Conservation (phyloP, 2,113 vertebrate genomes). For the Cygnus buccinator region DNA sequence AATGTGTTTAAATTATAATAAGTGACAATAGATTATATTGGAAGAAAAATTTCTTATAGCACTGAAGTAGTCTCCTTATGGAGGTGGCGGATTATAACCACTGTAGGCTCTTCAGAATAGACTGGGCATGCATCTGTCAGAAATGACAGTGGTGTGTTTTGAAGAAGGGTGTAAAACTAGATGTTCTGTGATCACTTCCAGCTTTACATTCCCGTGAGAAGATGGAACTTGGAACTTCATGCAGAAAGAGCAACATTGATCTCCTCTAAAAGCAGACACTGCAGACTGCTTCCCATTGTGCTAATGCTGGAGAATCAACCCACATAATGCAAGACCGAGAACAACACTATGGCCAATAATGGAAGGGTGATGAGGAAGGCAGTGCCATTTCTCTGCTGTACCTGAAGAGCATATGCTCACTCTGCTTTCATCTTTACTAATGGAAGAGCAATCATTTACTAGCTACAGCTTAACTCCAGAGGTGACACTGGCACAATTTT, state of each 20-base stretch:
- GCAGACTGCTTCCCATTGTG: not conserved
- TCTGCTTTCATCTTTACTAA: slow-evolving; percentile 3
- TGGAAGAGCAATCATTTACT: not conserved
- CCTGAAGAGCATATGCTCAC: not conserved
- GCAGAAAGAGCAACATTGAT: not conserved
- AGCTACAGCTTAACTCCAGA: not conserved
- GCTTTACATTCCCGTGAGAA: not conserved
- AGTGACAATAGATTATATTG: not conserved
- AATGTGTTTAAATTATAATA: not conserved
- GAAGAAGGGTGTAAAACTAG: not conserved
- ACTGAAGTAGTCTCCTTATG: not conserved
- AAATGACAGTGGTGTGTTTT: not conserved
- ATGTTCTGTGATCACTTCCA: not conserved
- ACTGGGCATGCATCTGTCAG: not conserved
- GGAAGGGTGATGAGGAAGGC: not conserved
- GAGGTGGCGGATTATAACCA: not conserved
- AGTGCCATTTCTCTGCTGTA: not conserved
- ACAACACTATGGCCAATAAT: not conserved
- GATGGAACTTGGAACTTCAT: not conserved
- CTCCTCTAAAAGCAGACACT: not conserved
- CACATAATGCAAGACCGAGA: not conserved
- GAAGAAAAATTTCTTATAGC: not conserved
- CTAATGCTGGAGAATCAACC: not conserved
- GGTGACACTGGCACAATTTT: not conserved
- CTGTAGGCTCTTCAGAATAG: not conserved